Evolutionary conservation across 1,140 invertebrate species (phyloP).

Genomic region (Cheumatopsyche charites): DNA sequence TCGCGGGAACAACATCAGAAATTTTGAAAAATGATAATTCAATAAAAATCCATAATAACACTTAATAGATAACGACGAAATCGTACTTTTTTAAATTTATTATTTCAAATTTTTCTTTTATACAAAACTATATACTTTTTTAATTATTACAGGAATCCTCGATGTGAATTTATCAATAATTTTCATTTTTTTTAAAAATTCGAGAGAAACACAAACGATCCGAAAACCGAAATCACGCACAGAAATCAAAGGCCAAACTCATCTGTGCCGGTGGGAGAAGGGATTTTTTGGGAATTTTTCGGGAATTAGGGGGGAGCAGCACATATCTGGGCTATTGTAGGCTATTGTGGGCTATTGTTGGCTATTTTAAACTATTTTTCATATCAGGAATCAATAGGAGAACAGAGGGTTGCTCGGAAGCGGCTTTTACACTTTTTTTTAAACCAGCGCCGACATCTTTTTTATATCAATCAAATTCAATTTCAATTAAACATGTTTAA

Average conservation of each 20-base stretch:
- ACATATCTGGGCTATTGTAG: too few species aligned
- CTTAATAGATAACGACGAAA: conserved; percentile 47
- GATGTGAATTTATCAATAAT: conserved; percentile 48
- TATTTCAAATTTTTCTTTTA: conserved; percentile 40
- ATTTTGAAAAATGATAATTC: conserved; percentile 45
- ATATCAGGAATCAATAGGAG: background rate
- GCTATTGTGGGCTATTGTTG: too few species aligned
- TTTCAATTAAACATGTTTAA: too few species aligned
- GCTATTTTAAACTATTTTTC: too few species aligned
- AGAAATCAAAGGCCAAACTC: conserved; percentile 43
- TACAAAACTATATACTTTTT: conserved; percentile 49
- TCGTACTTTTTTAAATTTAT: conserved; percentile 44
- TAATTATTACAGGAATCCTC: conserved; percentile 48
- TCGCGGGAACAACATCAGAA: conserved; percentile 47
- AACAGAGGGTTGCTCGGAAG: conserved; percentile 23
- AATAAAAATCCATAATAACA: conserved; percentile 45
- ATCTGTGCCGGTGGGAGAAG: conserved; percentile 34
- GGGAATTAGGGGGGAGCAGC: too few species aligned
- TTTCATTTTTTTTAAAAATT: conserved; percentile 40
- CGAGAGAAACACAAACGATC: conserved; percentile 40
- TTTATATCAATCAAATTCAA: too few species aligned
- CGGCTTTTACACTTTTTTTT: background rate
- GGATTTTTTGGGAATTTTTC: too few species aligned
- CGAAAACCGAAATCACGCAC: conserved; percentile 30
- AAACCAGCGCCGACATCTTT: too few species aligned